Percentiles rank a stretch among this genome's conserved stretches.
These are phyloP conservation scores for Craseonycteris thonglongyai DNA, from an alignment of 2,113 vertebrate genomes.

Conservation along the genomic window DNA sequence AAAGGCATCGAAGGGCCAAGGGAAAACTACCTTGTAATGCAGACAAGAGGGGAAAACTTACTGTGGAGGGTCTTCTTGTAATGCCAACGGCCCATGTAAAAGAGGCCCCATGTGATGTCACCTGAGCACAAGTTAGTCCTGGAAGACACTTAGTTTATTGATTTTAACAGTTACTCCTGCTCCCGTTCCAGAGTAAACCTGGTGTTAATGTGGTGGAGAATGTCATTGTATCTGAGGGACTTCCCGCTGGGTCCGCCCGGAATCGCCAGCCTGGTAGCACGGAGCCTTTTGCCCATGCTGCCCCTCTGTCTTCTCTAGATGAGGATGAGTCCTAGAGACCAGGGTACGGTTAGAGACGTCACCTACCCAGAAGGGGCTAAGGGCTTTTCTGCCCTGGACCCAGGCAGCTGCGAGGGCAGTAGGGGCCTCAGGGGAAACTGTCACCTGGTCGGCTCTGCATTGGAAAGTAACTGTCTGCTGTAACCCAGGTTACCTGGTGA, in stretches of 20 bases:
- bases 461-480: background rate
- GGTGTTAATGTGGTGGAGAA: background rate
- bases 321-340: background rate
- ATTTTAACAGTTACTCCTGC: background rate
- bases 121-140: background rate
- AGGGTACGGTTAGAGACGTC: background rate
- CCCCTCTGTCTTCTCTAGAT: background rate
- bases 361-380: background rate
- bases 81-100: background rate
- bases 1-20: background rate
- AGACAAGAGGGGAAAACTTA: background rate
- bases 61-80: background rate
- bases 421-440: background rate
- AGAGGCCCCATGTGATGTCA: background rate
- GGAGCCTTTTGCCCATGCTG: background rate
- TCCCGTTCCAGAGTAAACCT: background rate
- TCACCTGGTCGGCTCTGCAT: background rate
- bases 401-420: background rate
- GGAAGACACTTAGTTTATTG: background rate
- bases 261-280: background rate
- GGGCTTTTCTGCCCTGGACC: background rate
- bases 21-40: background rate
- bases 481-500: background rate
- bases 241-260: background rate
- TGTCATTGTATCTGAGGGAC: background rate